Percentiles rank a stretch among this genome's conserved stretches.
These are phyloP conservation scores for Corythucha ciliata DNA, from an alignment of 2,888 invertebrate genomes.

Conservation along the genomic window DNA sequence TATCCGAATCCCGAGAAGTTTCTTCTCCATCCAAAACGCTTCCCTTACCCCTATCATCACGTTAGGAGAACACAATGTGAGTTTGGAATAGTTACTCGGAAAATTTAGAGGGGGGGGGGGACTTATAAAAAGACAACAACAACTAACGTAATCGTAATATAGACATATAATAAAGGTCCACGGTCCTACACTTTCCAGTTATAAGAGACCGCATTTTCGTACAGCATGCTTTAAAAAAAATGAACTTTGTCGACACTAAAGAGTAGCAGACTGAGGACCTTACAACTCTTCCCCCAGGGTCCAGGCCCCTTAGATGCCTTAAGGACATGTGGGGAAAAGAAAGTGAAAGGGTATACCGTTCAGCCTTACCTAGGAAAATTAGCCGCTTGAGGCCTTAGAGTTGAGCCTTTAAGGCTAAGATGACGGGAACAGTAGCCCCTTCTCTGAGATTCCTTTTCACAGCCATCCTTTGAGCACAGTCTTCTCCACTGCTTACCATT, in stretches of 20 bases:
- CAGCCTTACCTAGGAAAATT: conserved; percentile 43
- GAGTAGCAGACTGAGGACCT: too few relatives aligned
- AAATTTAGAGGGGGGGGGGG: conserved; percentile 4
- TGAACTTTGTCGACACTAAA: too few relatives aligned
- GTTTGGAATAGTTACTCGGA: conserved; percentile 11
- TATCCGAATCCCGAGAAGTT: conserved; percentile 82
- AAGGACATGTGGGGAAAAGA: too few relatives aligned
- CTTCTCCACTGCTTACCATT: conserved; percentile 99
- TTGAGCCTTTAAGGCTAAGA: conserved; percentile 75
- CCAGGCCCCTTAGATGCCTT: too few relatives aligned
- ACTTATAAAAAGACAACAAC: too few relatives aligned
- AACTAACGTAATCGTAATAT: conserved; percentile 38
- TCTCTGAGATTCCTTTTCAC: conserved; percentile 93
- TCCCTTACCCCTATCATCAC: conserved; percentile 38
- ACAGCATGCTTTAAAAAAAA: too few relatives aligned
- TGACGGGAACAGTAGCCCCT: conserved; percentile 95
- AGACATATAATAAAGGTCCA: too few relatives aligned
- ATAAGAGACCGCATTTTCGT: too few relatives aligned
- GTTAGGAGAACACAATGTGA: conserved; percentile 21
- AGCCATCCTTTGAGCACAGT: conserved; percentile 89
- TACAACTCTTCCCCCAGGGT: too few relatives aligned
- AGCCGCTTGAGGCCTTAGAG: conserved; percentile 43
- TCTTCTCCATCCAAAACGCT: conserved; percentile 67
- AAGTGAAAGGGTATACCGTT: too few relatives aligned
- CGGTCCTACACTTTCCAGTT: too few relatives aligned